Evolutionary conservation across 2,797 vertebrate genomes (phyloP).

Genomic region (Allobates femoralis): DNA sequence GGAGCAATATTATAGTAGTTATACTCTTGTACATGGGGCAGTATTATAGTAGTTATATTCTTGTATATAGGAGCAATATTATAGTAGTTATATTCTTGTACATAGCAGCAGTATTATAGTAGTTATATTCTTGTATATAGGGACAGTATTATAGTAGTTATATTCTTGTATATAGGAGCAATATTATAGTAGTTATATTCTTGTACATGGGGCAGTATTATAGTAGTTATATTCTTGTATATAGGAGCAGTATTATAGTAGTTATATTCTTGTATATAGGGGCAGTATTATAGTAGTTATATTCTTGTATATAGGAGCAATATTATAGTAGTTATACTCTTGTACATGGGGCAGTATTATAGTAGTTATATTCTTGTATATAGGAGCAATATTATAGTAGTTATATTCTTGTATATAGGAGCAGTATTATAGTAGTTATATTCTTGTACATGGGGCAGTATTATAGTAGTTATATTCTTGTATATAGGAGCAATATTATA

Average conservation of each 20-base stretch:
- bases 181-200: background rate
- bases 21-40: background rate
- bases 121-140: background rate
- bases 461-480: conserved; percentile 13
- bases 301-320: background rate
- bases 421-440: conserved; percentile 1
- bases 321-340: conserved; percentile 1
- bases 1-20: background rate
- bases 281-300: conserved; percentile 6
- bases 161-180: background rate
- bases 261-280: conserved; percentile 11
- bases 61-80: background rate
- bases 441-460: conserved; percentile 3
- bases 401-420: conserved; percentile 1
- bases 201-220: conserved; percentile 1
- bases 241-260: background rate
- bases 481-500: background rate
- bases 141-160: background rate
- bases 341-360: background rate
- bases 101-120: background rate
- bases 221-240: conserved; percentile 4
- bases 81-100: conserved; percentile 4
- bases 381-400: background rate
- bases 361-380: conserved; percentile 8
- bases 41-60: conserved; percentile 1